Base-by-base conservation (phyloP, 2,888 invertebrate genomes). In the Chouioia cunea region DNA sequence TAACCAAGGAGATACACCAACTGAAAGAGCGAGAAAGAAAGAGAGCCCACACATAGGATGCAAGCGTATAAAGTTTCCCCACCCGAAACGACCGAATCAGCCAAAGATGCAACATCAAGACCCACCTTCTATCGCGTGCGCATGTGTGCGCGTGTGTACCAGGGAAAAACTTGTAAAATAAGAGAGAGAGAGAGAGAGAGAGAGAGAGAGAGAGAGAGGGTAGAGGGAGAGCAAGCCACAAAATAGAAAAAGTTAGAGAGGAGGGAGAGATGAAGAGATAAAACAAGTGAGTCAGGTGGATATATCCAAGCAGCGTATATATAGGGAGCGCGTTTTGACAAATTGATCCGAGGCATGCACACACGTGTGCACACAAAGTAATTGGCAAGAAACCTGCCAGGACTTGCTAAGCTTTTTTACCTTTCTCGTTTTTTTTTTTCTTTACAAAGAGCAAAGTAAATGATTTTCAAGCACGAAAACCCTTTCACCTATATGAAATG, bases 11-110 rank as follows among this genome's bases (percentile, higher is more conserved):
- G 43, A 18, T 27, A 20, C n/a, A n/a, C n/a, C n/a, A n/a, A n/a
- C n/a, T n/a, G 57, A 50, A n/a, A 36, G 23, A 12, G 16, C 15
- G 22, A 53, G 36, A 23, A 22, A 60, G n/a, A 27, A 27, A 44
- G 43, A 78, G 76, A 81, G 80, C 80, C 79, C 18, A 50, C 16
- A 73, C 82, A 82, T 80, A 81, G 82, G 81, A 84, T 82, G 81
- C 82, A 82, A 81, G 82, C 80, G 80, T 81, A 83, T 84, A 84
- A 84, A 84, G 79, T 76, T 78, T 77, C 67, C 64, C 65, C 68
- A 20, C 52, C 57, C 69, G 77, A 78, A 79, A 80, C 73, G 78
- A 77, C 73, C 74, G 71, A 74, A 74, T 74, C 76, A 72, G 65
- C 70, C 73, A 65, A 69, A 72, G 72, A 72, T 72, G 72, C 68